phyloP scores from a whole-genome alignment of 2,113 vertebrate species.

The Oryzias celebensis region DNA sequence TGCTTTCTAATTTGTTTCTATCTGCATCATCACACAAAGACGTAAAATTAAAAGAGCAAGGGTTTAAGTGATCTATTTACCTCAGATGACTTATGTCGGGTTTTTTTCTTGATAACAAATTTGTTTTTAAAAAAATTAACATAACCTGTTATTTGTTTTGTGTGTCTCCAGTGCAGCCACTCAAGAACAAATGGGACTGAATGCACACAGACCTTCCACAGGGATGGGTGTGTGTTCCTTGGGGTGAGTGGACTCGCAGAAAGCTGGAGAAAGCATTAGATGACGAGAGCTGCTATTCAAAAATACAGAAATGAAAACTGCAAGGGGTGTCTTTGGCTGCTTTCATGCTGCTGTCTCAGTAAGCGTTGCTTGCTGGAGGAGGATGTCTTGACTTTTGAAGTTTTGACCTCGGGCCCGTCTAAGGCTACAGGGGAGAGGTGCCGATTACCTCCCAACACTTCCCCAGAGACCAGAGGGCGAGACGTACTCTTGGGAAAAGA shows the following conservation, averaged over 20 bases:
- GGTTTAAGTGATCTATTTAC: conserved; percentile 38
- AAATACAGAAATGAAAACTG: conserved; percentile 59
- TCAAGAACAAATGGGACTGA: conserved; percentile 8
- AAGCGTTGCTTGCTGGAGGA: conserved; percentile 29
- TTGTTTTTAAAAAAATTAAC: background rate
- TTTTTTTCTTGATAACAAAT: background rate
- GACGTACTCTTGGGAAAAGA: conserved; percentile 30
- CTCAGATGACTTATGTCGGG: background rate
- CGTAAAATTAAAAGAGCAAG: conserved; percentile 54
- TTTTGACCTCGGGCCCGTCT: conserved; percentile 53
- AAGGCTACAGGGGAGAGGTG: conserved; percentile 44
- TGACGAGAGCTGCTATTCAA: conserved; percentile 50
- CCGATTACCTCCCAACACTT: conserved; percentile 52
- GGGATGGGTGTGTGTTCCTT: conserved; percentile 25
- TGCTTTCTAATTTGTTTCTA: conserved; percentile 20
- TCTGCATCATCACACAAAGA: conserved; percentile 42
- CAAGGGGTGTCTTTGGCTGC: conserved; percentile 44
- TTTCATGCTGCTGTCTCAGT: conserved; percentile 37
- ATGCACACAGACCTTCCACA: conserved; percentile 8
- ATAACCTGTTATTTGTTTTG: background rate
- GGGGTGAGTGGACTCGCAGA: conserved; percentile 40
- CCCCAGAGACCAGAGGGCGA: conserved; percentile 28
- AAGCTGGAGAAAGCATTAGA: conserved; percentile 62
- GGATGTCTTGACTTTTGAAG: conserved; percentile 61
- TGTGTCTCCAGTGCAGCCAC: conserved; percentile 2